A percentile compares a stretch with the other conserved stretches of the same genome.
phyloP scores from a whole-genome alignment of 2,797 vertebrate species.

The Staurois parvus region DNA sequence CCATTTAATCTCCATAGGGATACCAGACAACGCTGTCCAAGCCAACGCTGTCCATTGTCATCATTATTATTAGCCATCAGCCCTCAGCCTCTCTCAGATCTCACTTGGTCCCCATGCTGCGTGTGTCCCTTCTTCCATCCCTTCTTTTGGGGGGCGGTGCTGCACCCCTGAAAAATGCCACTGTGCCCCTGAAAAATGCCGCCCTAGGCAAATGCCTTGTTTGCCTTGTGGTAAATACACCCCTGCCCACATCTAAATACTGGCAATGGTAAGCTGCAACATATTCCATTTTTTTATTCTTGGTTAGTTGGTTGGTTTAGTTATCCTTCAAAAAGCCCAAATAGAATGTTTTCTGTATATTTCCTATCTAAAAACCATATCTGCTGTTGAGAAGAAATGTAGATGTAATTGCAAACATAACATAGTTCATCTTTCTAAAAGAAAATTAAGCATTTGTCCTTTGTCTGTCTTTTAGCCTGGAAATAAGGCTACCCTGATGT shows the following conservation, averaged over 20 bases:
- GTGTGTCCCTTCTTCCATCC: no score
- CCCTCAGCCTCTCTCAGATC: no score
- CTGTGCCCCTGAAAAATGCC: no score
- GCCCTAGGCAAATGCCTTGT: no score
- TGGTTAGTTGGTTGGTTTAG: neutral
- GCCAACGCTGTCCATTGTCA: no score
- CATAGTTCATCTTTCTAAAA: neutral
- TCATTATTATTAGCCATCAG: no score
- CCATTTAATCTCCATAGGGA: no score
- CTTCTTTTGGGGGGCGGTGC: no score
- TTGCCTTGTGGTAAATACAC: no score
- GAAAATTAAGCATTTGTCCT: neutral
- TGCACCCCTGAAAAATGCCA: no score
- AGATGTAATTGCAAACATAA: slow-evolving; percentile 3
- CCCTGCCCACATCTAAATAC: neutral
- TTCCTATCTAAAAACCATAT: neutral
- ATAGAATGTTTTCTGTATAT: neutral
- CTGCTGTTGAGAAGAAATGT: neutral
- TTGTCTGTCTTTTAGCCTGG: neutral
- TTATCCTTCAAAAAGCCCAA: neutral
- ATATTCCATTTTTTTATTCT: neutral
- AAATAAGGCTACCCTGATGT: slow-evolving; percentile 7
- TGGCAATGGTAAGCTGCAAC: neutral
- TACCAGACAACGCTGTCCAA: no score
- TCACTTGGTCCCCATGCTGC: no score